A percentile compares a stretch with the other conserved stretches of the same genome.
These are phyloP conservation scores for Gila robusta DNA, from an alignment of 2,797 vertebrate genomes.

Conservation along the genomic window DNA sequence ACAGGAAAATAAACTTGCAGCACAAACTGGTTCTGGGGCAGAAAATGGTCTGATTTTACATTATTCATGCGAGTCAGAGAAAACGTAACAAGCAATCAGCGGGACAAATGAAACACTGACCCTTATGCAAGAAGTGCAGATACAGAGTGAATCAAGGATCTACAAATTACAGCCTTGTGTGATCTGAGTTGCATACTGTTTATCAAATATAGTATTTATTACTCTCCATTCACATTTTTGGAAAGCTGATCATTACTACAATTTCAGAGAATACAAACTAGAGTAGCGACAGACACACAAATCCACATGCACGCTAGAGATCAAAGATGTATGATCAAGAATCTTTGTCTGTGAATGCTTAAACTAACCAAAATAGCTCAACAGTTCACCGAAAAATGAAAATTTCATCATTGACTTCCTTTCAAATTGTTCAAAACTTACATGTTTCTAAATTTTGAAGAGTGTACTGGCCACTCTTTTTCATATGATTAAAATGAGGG, in stretches of 20 bases:
- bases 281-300: constrained; percentile 12
- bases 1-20: constrained; percentile 69
- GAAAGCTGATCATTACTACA: constrained; percentile 53
- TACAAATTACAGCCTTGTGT: constrained; percentile 52
- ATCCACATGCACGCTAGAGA: constrained; percentile 43
- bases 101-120: constrained; percentile 81
- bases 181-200: constrained; percentile 42
- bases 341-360: constrained; percentile 65
- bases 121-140: constrained; percentile 43
- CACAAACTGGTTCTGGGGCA: constrained; percentile 78
- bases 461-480: background rate
- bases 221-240: constrained; percentile 50
- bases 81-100: constrained; percentile 72
- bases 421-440: background rate
- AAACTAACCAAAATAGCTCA: background rate
- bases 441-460: background rate
- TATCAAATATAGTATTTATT: constrained; percentile 59
- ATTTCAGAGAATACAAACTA: constrained; percentile 38
- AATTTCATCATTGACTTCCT: background rate
- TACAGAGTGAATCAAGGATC: constrained; percentile 36
- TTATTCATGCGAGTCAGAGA: constrained; percentile 77
- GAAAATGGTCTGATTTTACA: constrained; percentile 74
- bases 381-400: background rate
- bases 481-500: background rate
- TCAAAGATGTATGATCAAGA: constrained; percentile 55